phyloP scores from a whole-genome alignment of 1,140 invertebrate species.

The Protaetia brevitarsis region DNA sequence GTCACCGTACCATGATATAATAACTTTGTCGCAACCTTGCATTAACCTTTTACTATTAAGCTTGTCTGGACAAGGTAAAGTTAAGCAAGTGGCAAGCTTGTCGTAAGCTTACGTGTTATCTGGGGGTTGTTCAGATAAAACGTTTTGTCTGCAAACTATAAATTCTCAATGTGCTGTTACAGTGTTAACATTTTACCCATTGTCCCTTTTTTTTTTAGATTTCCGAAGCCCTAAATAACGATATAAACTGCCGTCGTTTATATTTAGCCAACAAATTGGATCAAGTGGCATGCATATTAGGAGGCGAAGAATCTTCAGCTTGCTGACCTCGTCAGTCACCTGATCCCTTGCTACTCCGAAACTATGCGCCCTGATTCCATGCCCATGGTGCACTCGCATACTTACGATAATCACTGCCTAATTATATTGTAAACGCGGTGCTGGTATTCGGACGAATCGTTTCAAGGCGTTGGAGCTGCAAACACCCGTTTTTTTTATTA shows the following conservation, averaged over 20 bases:
- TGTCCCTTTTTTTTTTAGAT: slow-evolving; percentile 50
- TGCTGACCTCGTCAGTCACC: slow-evolving; percentile 56
- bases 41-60: too few species aligned
- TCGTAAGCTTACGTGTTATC: too few species aligned
- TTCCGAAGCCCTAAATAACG: slow-evolving; percentile 76
- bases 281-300: slow-evolving; percentile 84
- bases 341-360: slow-evolving; percentile 49
- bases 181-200: not conserved
- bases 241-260: slow-evolving; percentile 78
- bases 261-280: slow-evolving; percentile 85
- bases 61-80: too few species aligned
- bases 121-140: too few species aligned
- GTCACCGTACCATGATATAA: too few species aligned
- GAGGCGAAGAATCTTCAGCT: slow-evolving; percentile 66
- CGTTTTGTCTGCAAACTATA: too few species aligned
- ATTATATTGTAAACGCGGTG: not conserved
- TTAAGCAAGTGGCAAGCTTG: too few species aligned
- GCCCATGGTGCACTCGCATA: slow-evolving; percentile 40
- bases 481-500: too few species aligned
- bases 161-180: not conserved
- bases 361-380: slow-evolving; percentile 44
- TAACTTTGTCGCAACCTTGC: too few species aligned
- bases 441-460: too few species aligned
- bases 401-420: not conserved
- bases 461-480: too few species aligned